Base-by-base conservation (phyloP, 2,113 vertebrate genomes). In the Antigone vipio region DNA sequence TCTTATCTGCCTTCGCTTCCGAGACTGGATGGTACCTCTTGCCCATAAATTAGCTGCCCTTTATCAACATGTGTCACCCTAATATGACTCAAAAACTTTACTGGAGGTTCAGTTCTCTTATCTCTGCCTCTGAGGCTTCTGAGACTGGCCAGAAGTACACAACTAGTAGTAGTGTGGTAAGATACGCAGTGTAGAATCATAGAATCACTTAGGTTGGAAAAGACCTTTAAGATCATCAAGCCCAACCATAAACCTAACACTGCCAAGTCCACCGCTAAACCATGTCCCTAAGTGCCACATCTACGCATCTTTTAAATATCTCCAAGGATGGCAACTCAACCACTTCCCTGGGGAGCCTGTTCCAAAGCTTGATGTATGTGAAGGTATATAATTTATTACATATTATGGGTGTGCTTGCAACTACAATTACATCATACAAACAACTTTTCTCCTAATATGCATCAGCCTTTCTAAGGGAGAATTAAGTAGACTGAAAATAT, bases 11-110 rank as follows among this genome's bases (percentile, higher is more conserved):
- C 23, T 69, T 77, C 0, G 0, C 12, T 81, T 94, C 80, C 3
- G 21, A 64, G 80, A 60, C 60, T 68, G 64, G 64, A 71, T 92
- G 60, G 68, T 94, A 91, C 30, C 44, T 52, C 32, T 75, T 55
- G 49, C 35, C 49, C 40, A 75, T 64, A 92, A 91, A 94, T 87
- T 64, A 89, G 6, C 32, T 93, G 78, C 26, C 23, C n/a, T 91
- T 84, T 91, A 64, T 49, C 82, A 89, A 32, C 62, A 56, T 20
- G 5, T 1, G 1, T 50, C 79, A 89, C 23, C 9, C 7, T 72
- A 52, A 49, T 30, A 52, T 18, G 6, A 15, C 34, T 94, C 47
- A 71, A 78, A 91, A 85, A 22, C 6, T 64, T 85, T 55, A 78
- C 7, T 32, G 35, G 18, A 38, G 23, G 30, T 55, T 56, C n/a